A percentile compares a stretch with the other conserved stretches of the same genome.
Conservation (phyloP, 2,797 vertebrate species). For the Cygnus olor region DNA sequence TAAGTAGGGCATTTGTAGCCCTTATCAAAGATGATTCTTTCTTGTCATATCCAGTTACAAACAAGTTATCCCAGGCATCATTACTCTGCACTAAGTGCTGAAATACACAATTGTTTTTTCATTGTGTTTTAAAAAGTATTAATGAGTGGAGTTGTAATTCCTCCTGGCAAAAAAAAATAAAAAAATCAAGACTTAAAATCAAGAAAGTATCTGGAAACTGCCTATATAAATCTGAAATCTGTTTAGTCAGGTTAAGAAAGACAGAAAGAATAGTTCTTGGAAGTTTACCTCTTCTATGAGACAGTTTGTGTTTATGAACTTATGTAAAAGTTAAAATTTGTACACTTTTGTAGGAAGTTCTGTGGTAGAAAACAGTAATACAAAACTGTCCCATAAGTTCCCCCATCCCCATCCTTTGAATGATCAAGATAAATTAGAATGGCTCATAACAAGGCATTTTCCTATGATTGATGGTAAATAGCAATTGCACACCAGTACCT, state of each 20-base stretch:
- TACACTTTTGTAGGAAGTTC: background rate
- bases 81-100: background rate
- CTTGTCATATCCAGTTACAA: background rate
- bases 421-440: background rate
- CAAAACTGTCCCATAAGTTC: background rate
- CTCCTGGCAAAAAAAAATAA: background rate
- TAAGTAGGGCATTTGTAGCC: background rate
- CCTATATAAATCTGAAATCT: background rate
- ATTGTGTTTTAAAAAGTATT: background rate
- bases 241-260: background rate
- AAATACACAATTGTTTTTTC: background rate
- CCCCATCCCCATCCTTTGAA: background rate
- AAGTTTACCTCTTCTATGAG: background rate
- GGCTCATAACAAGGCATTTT: background rate
- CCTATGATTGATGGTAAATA: background rate
- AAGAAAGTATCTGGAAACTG: background rate
- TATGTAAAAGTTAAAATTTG: background rate
- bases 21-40: background rate
- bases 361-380: background rate
- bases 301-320: background rate
- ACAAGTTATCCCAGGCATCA: background rate
- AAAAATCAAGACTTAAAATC: background rate
- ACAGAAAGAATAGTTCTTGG: background rate
- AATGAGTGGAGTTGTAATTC: background rate
- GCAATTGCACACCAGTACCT: background rate